Evolutionary conservation across 2,888 invertebrate genomes (phyloP), one percentile per base, ranked within the genome.

Genomic region (Camponotus fellah): DNA sequence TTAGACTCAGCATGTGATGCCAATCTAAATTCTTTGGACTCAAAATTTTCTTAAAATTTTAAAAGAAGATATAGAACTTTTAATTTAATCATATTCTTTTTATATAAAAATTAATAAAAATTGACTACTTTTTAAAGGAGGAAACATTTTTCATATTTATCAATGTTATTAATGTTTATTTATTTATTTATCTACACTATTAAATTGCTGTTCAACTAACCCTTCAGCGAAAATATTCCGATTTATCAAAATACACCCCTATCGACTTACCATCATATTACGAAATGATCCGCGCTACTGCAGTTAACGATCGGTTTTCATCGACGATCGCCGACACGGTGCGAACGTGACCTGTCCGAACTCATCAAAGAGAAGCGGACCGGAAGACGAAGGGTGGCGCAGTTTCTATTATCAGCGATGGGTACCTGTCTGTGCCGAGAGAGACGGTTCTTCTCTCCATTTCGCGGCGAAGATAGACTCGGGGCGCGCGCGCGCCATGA

Each of bases 271-370:
- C 76, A 68, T 84, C 72, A 82, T 82, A 87, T 89, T 90, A 85
- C 85, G 79, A 71, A 87, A 90, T 88, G 85, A 88, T 88, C 83
- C 83, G 84, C 85, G 85, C 86, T 84, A 86, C 82, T 49, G 84
- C 75, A 86, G 84, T 88, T 90, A 90, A 90, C 88, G 90, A 90
- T 84, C 85, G 74, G 89, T 90, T 90, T 90, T 90, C 90, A 90
- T 88, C 86, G 58, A 71, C 46, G 46, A 71, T 79, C 85, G 87
- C 71, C 87, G 84, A 75, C 81, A 82, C 85, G 87, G 82, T 53
- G 79, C 84, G 84, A 83, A 88, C 90, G 90, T 88, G 89, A 87
- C 86, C 83, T 81, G 77, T 75, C 88, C 79, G 85, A 89, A 82
- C 58, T 60, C 72, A 53, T 66, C 66, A 53, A 49, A 49, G 53